Evolutionary conservation across 2,797 vertebrate genomes (phyloP).

Genomic region (Poecilia wingei): DNA sequence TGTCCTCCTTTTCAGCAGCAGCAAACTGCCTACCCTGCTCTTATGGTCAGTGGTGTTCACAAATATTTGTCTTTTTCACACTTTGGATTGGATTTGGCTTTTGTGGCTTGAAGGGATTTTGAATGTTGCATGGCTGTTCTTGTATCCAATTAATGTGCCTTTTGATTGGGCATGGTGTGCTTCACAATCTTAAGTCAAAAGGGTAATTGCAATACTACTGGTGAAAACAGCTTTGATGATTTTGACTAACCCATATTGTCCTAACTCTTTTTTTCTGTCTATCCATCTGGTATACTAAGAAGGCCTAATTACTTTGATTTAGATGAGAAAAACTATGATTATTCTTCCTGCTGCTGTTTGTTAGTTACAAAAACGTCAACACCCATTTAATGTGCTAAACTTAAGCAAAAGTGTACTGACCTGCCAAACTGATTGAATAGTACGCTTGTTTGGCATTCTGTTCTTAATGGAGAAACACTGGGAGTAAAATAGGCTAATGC

Average conservation of each 20-base stretch:
- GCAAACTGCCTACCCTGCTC: slow-evolving; percentile 71
- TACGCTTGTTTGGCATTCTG: background rate
- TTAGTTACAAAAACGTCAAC: background rate
- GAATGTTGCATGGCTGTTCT: slow-evolving; percentile 51
- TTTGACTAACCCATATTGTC: background rate
- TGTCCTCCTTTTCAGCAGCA: slow-evolving; percentile 67
- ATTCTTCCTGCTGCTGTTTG: background rate
- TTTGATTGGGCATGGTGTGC: slow-evolving; percentile 1
- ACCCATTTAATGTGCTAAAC: background rate
- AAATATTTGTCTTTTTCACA: slow-evolving; percentile 34
- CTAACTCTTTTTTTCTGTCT: background rate
- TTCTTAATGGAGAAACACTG: background rate
- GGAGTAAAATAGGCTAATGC: background rate
- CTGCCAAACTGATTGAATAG: background rate
- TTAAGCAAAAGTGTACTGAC: background rate
- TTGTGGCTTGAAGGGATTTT: slow-evolving; percentile 43
- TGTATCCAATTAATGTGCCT: slow-evolving; percentile 24
- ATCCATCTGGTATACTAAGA: background rate
- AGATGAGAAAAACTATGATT: background rate
- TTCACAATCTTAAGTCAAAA: background rate
- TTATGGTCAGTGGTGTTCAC: slow-evolving; percentile 72
- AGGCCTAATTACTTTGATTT: background rate
- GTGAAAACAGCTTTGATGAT: background rate
- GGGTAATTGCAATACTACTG: background rate
- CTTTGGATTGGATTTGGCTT: slow-evolving; percentile 40